A percentile compares a stretch with the other conserved stretches of the same genome.
Evolutionary conservation across 53 echinoderm and acorn worm species (phyloP).

Genomic region (Paracentrotus lividus): DNA sequence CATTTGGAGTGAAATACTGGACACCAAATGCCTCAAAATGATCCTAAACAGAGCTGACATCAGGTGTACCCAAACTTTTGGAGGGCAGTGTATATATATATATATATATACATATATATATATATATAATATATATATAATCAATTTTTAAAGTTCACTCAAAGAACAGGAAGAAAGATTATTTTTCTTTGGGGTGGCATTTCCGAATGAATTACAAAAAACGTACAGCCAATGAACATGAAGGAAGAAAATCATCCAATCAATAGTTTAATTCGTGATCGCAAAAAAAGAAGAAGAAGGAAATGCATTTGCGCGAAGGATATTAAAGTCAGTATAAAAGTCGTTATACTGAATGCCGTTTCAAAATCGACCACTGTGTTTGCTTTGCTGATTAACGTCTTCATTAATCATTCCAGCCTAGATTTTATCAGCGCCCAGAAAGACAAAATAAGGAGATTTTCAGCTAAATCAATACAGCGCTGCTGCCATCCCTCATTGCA

Average conservation of each 20-base stretch:
- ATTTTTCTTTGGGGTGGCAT: no score
- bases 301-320: background rate
- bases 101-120: no score
- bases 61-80: no score
- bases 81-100: no score
- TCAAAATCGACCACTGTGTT: constrained; percentile 56
- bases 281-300: background rate
- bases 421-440: constrained; percentile 48
- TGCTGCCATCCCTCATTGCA: constrained; percentile 1
- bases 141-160: no score
- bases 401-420: constrained; percentile 67
- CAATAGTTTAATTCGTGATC: background rate
- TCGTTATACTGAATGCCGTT: constrained; percentile 48
- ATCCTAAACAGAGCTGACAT: no score
- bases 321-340: constrained; percentile 45
- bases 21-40: no score
- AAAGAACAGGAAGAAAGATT: no score
- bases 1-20: no score
- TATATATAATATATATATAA: no score
- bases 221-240: background rate
- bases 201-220: no score
- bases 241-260: background rate
- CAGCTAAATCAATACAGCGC: constrained; percentile 65
- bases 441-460: constrained; percentile 58
- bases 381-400: constrained; percentile 68